Base-by-base conservation (phyloP, 2,888 invertebrate genomes). In the Melinaea marsaeus region DNA sequence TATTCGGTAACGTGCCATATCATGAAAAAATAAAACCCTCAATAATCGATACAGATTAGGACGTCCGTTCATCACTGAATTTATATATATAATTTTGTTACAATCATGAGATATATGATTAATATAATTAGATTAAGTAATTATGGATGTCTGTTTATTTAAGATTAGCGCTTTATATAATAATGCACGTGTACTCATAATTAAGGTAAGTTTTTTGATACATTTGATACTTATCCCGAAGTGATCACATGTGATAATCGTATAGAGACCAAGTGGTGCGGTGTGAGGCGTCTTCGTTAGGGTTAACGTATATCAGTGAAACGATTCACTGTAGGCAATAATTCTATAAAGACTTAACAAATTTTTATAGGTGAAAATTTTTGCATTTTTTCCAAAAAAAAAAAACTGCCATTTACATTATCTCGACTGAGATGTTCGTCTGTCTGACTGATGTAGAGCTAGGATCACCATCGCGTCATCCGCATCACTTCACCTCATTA, bases 221-320 rank as follows among this genome's bases (percentile, higher is more conserved):
- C 90, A 88, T 90, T 90, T 90, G 90, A 90, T 90, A 90, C 88
- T 86, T 88, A 86, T 81, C 87, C 86, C 86, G 85, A 88, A 83
- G 88, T 90, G 90, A 90, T 90, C 85, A 83, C 81, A 90, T 85
- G 90, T 90, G 90, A 90, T 90, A 89, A 79, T 82, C 78, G 79
- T 84, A 87, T 81, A 77, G 73, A 63, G 63, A 65, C 65, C 66
- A 76, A 83, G 89, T 90, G 90, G 88, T 90, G 90, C 90, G 89
- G 90, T 85, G 73, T 76, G 74, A 78, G 80, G 80, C 82, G 80
- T 74, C 74, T 74, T 45, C 35, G 13, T 59, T 67, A 61, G 64
- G 65, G 67, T 48, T 71, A 75, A 74, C 74, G 79, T 81, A 79
- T 81, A 80, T 75, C 72, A 73, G 78, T 78, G 81, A 75, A 70